Evolutionary conservation across 2,797 vertebrate species (phyloP).

Genomic region (Tinamus major): DNA sequence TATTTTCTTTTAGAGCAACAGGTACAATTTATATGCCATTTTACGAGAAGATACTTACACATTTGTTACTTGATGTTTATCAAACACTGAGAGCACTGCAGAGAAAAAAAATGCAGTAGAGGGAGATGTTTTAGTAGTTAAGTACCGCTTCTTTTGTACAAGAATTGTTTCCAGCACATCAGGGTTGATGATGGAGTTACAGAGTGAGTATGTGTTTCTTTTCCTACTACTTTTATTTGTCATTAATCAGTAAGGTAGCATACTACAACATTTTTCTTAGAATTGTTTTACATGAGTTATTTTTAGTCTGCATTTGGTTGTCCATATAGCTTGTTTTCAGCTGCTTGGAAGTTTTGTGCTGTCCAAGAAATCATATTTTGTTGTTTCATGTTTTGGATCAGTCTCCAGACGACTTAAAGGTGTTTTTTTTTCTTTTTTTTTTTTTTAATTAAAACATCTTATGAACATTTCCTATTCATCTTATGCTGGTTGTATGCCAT

Average conservation of each 20-base stretch:
- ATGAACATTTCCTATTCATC: neutral
- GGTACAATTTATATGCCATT: neutral
- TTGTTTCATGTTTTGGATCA: neutral
- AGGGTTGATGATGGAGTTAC: constrained; percentile 29
- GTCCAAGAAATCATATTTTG: neutral
- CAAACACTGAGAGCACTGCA: neutral
- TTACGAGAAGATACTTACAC: neutral
- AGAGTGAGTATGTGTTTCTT: neutral
- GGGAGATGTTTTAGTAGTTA: constrained; percentile 6
- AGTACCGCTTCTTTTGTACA: neutral
- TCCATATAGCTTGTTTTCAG: neutral
- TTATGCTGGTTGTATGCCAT: neutral
- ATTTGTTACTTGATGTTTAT: neutral
- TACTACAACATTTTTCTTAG: neutral
- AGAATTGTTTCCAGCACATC: constrained; percentile 46
- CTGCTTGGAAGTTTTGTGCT: neutral
- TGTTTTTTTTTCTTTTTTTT: neutral
- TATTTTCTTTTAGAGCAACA: neutral
- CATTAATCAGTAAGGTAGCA: neutral
- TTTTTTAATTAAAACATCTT: neutral
- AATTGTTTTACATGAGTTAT: neutral
- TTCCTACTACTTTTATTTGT: neutral
- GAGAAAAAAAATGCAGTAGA: neutral
- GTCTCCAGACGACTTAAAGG: neutral
- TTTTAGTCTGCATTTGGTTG: neutral